A percentile compares a stretch with the other conserved stretches of the same genome.
phyloP scores from a whole-genome alignment of 2,888 invertebrate genomes.

The Boloria selene region DNA sequence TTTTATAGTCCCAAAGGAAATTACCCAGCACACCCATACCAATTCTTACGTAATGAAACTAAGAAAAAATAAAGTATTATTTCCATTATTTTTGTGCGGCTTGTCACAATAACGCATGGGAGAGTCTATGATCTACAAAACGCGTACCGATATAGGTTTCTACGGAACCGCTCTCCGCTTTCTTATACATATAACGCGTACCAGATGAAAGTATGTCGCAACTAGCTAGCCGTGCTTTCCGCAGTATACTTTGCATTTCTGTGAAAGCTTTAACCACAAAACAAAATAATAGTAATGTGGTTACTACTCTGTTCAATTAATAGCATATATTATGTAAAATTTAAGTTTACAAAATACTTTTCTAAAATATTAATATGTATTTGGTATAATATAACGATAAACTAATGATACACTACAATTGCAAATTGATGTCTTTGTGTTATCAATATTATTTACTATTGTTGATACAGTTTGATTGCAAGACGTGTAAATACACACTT shows the following conservation, averaged over 20 bases:
- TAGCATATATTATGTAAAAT: background rate
- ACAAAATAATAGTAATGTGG: conserved; percentile 21
- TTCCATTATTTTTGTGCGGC: too few relatives aligned
- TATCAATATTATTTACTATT: background rate
- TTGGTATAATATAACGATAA: background rate
- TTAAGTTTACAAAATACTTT: background rate
- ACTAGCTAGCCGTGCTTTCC: conserved; percentile 42
- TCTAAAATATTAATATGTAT: too few relatives aligned
- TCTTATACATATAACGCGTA: conserved; percentile 42
- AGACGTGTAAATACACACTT: background rate
- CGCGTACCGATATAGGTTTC: conserved; percentile 35
- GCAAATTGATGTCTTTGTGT: too few relatives aligned
- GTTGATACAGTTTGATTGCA: background rate
- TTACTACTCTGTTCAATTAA: too few relatives aligned
- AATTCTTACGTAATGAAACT: conserved; percentile 29
- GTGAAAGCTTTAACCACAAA: conserved; percentile 45
- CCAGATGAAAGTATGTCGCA: conserved; percentile 49
- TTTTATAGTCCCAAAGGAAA: conserved; percentile 44
- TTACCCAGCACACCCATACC: conserved; percentile 42
- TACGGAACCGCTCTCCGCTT: conserved; percentile 46
- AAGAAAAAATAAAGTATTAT: background rate
- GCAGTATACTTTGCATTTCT: conserved; percentile 42
- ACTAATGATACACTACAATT: too few relatives aligned
- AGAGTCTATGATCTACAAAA: conserved; percentile 30
- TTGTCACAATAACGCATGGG: background rate